phyloP scores from a whole-genome alignment of 2,113 vertebrate genomes.

The Silurus asotus region DNA sequence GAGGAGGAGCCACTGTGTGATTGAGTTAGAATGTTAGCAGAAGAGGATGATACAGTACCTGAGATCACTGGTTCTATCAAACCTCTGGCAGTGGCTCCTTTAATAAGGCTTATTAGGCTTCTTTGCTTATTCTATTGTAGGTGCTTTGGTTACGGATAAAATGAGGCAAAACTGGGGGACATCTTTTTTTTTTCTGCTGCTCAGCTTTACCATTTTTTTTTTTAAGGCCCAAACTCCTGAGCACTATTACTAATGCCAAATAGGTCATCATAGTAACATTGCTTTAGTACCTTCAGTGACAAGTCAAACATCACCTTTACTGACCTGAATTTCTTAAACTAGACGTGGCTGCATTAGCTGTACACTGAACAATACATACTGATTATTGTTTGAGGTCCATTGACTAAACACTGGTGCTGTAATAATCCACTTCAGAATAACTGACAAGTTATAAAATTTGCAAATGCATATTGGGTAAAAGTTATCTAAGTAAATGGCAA shows the following conservation, averaged over 20 bases:
- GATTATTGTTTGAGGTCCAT: background rate
- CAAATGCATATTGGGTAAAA: constrained; percentile 2
- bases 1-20: background rate
- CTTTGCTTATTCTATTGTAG: constrained; percentile 41
- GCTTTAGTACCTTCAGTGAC: background rate
- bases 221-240: background rate
- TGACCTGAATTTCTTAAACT: constrained; percentile 4
- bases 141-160: constrained; percentile 54
- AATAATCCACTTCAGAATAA: background rate
- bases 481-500: constrained; percentile 2
- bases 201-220: background rate
- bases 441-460: background rate
- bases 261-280: background rate
- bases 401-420: background rate
- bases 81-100: constrained; percentile 33
- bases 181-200: background rate
- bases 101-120: constrained; percentile 48
- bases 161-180: constrained; percentile 27
- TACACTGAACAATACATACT: background rate
- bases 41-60: constrained; percentile 45
- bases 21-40: constrained; percentile 10
- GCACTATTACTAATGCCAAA: background rate
- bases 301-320: background rate
- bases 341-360: background rate
- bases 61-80: constrained; percentile 46